These are phyloP conservation scores for Corythornis leucogaster DNA, from an alignment of 2,797 vertebrate species.

Conservation along the genomic window DNA sequence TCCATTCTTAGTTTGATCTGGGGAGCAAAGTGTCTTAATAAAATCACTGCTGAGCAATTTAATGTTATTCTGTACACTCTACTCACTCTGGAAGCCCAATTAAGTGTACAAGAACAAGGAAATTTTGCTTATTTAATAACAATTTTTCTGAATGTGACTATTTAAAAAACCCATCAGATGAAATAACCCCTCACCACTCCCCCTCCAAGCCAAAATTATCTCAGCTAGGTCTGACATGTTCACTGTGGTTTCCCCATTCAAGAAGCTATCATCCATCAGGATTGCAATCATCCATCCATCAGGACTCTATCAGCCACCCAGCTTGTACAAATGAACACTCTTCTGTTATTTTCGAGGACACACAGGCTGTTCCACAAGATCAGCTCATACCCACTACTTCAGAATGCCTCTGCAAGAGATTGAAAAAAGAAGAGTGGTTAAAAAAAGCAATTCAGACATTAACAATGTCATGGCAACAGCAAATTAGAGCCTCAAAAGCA, in stretches of 20 bases:
- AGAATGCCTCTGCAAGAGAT: conserved; percentile 30
- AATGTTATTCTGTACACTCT: not conserved
- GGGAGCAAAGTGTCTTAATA: not conserved
- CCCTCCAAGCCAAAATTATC: not conserved
- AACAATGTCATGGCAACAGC: conserved; percentile 67
- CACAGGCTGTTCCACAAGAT: conserved; percentile 3
- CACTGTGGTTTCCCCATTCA: not conserved
- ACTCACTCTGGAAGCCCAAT: not conserved
- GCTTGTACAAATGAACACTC: not conserved
- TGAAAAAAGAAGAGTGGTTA: conserved; percentile 17
- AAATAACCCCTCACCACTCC: not conserved
- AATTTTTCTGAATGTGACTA: not conserved
- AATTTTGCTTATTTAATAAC: not conserved
- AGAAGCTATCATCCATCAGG: not conserved
- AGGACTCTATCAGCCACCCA: not conserved
- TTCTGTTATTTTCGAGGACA: conserved; percentile 37
- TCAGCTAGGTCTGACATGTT: not conserved
- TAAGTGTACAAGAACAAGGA: not conserved
- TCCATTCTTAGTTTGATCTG: not conserved
- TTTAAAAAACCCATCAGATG: not conserved
- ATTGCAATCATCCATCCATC: not conserved
- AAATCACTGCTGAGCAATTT: not conserved
- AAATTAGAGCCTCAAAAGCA: conserved; percentile 58
- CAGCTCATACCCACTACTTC: conserved; percentile 22
- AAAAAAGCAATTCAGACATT: conserved; percentile 63